Percentiles rank a stretch among this genome's conserved stretches.
Evolutionary conservation across 2,888 invertebrate species (phyloP).

Genomic region (Nesidiocoris tenuis): DNA sequence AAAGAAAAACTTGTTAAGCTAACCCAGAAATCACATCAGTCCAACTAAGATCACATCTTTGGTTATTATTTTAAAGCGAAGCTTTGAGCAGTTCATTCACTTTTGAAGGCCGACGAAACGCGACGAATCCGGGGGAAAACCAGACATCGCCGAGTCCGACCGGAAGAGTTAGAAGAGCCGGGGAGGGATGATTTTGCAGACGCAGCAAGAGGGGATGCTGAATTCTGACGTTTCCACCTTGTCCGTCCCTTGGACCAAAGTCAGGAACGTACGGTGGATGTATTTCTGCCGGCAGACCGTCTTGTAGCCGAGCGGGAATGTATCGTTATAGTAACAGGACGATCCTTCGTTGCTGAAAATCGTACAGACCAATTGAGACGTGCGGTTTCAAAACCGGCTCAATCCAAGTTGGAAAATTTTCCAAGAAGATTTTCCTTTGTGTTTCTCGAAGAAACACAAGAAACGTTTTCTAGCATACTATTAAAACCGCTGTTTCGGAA

Average conservation of each 20-base stretch:
- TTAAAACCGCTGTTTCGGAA: too few relatives aligned
- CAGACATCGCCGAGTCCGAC: not conserved
- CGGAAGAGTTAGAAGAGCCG: not conserved
- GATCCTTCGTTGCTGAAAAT: constrained; percentile 17
- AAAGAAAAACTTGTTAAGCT: too few relatives aligned
- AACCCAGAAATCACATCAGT: too few relatives aligned
- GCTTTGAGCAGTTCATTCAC: not conserved
- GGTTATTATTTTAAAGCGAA: constrained; percentile 27
- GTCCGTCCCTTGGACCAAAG: constrained; percentile 56
- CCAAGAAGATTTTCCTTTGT: not conserved
- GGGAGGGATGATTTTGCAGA: constrained; percentile 57
- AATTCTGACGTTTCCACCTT: constrained; percentile 57
- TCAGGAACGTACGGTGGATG: constrained; percentile 60
- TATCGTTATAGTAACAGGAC: constrained; percentile 56
- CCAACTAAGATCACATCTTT: constrained; percentile 30
- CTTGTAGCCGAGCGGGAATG: constrained; percentile 57
- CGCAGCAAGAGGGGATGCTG: constrained; percentile 72
- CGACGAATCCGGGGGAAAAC: constrained; percentile 2
- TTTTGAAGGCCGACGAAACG: not conserved
- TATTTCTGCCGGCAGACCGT: constrained; percentile 64
- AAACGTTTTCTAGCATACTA: too few relatives aligned
- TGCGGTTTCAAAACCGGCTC: too few relatives aligned
- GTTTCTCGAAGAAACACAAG: too few relatives aligned
- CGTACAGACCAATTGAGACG: not conserved
- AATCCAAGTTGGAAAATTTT: too few relatives aligned